Evolutionary conservation across 2,113 vertebrate species (phyloP), one percentile per base, ranked within the genome.

Genomic region (Aramus guarauna): DNA sequence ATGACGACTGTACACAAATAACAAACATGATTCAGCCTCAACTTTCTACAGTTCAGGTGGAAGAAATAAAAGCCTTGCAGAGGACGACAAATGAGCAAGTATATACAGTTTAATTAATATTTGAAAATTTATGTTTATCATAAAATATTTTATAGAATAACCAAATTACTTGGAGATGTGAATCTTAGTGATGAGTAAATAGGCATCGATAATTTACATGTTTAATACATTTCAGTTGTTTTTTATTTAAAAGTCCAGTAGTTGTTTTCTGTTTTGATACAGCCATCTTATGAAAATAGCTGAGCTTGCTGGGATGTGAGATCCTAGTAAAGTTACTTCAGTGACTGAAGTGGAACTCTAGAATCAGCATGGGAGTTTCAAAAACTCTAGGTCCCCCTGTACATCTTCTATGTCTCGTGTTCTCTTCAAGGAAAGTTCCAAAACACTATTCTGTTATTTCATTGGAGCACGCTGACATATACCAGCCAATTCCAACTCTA

Each of bases 1-100:
- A 86, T 94, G 85, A 91, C 92, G 96, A 96, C 27, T 94, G 43
- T 59, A 94, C 90, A 22, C 97, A 97, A 56, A 89, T 96, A 93
- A 62, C 85, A 85, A 63, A 83, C 11, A 4, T 45, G 47, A 79
- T 74, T 82, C 71, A 97, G 13, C 64, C 74, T 94, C 76, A 8
- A 20, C 84, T 79, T 95, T 36, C 62, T 94, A 8, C 36, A 56
- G 4, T 59, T 91, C 59, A 73, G 11, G 37, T 58, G 45, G 84
- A 97, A 92, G 82, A 94, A 85, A 32, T 20, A 87, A 89, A 87
- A 79, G 62, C 26, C 24, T 80, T 91, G 37, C 64, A 92, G 64
- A 58, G 39, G 69, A 77, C 94, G 74, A 64, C 55, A 88, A 92
- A 88, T 62, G 63, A 97, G 45, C 90, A 97, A 32, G 85, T 97